phyloP scores from a whole-genome alignment of 2,888 invertebrate species.

The Macropis europaea region DNA sequence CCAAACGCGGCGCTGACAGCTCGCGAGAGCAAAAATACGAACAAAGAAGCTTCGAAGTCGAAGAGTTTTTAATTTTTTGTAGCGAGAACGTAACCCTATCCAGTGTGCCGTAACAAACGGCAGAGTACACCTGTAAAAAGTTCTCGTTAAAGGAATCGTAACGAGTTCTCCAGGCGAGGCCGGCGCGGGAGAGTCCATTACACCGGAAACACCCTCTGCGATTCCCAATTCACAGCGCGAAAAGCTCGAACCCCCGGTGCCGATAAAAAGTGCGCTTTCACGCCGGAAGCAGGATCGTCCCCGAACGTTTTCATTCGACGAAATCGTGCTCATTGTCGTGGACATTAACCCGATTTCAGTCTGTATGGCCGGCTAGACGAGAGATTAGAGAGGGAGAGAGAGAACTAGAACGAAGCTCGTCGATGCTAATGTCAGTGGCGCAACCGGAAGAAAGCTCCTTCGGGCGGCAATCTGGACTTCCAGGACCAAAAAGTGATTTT shows the following conservation, averaged over 20 bases:
- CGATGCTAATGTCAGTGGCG: slow-evolving; percentile 20
- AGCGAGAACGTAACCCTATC: background rate
- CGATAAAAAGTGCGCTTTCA: slow-evolving; percentile 21
- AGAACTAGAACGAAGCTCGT: slow-evolving; percentile 16
- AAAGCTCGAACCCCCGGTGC: background rate
- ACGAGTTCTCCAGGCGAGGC: slow-evolving; percentile 17
- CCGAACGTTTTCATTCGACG: slow-evolving; percentile 39
- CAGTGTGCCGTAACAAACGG: slow-evolving; percentile 22
- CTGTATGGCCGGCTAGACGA: slow-evolving; percentile 3
- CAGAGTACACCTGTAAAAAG: slow-evolving; percentile 21
- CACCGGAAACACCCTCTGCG: slow-evolving; percentile 5
- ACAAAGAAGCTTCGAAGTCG: background rate
- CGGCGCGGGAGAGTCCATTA: slow-evolving; percentile 25
- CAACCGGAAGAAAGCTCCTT: slow-evolving; percentile 25
- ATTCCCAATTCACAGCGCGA: slow-evolving; percentile 14
- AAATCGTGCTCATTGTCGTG: slow-evolving; percentile 50
- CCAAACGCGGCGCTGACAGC: too few species aligned
- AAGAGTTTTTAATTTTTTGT: slow-evolving; percentile 9
- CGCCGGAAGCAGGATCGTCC: slow-evolving; percentile 20
- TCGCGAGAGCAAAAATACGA: too few species aligned
- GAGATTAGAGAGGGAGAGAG: slow-evolving; percentile 16
- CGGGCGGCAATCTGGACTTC: background rate
- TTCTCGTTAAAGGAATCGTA: slow-evolving; percentile 38
- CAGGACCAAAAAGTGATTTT: background rate
- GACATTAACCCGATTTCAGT: slow-evolving; percentile 51